Percentiles rank a stretch among this genome's conserved stretches.
Evolutionary conservation across 2,797 vertebrate genomes (phyloP).

Genomic region (Esox lucius): DNA sequence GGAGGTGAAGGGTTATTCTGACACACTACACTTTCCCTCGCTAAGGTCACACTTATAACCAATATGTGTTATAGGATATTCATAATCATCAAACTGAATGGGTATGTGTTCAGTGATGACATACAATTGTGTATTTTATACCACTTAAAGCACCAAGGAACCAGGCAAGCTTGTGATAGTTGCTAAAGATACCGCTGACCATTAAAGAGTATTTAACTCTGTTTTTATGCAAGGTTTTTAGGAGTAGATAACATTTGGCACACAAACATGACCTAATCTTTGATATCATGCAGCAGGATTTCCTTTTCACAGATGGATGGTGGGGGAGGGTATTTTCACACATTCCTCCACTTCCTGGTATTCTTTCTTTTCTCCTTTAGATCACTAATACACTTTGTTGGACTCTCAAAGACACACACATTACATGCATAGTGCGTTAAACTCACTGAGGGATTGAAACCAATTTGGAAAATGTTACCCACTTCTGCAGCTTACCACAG

Average conservation of each 20-base stretch:
- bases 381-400: conserved; percentile 39
- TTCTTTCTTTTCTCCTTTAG: conserved; percentile 54
- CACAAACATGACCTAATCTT: conserved; percentile 15
- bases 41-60: not conserved
- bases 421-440: not conserved
- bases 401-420: not conserved
- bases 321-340: conserved; percentile 20
- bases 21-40: not conserved
- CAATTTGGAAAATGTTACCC: too few relatives aligned
- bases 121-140: not conserved
- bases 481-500: too few relatives aligned
- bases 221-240: not conserved
- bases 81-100: not conserved
- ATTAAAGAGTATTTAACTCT: conserved; percentile 11
- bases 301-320: conserved; percentile 9
- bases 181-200: conserved; percentile 8
- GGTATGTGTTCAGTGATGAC: not conserved
- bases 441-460: too few relatives aligned
- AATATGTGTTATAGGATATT: not conserved
- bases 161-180: not conserved
- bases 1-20: conserved; percentile 64
- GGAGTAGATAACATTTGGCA: not conserved
- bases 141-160: not conserved
- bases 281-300: conserved; percentile 34
- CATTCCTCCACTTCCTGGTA: conserved; percentile 50